phyloP scores from a whole-genome alignment of 2,888 invertebrate genomes.

The Tenthredo livida region DNA sequence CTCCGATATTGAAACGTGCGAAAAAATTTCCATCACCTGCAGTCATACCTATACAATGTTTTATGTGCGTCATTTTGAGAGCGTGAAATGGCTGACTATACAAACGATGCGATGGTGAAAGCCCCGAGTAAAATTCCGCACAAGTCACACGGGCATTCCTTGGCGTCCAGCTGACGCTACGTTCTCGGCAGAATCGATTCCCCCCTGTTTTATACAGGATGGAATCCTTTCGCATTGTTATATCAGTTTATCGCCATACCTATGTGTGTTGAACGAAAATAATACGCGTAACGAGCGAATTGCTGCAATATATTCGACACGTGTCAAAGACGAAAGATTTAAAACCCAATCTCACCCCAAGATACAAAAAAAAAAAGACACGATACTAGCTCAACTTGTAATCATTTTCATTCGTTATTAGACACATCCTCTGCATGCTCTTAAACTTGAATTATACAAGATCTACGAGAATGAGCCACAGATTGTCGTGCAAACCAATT shows the following conservation, averaged over 20 bases:
- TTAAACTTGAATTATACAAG: neutral
- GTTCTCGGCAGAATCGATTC: conserved; percentile 3
- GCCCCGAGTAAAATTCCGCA: conserved; percentile 1
- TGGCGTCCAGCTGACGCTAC: conserved; percentile 25
- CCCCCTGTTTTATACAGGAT: neutral
- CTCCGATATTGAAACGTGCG: neutral
- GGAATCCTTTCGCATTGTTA: neutral
- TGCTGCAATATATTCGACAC: neutral
- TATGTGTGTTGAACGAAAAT: neutral
- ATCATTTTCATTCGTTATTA: neutral
- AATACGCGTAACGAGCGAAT: too few species aligned
- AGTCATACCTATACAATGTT: neutral
- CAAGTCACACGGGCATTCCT: conserved; percentile 31
- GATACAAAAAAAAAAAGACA: neutral
- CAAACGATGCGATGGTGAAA: neutral
- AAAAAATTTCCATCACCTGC: neutral
- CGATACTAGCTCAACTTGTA: neutral
- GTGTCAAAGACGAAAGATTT: neutral
- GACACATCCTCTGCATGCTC: neutral
- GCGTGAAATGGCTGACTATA: conserved; percentile 5
- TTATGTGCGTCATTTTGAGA: neutral
- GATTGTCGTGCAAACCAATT: neutral
- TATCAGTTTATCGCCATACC: neutral
- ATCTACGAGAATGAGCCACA: neutral
- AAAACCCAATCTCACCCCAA: neutral